Evolutionary conservation across 2,797 vertebrate species (phyloP).

Genomic region (Karalla daura): DNA sequence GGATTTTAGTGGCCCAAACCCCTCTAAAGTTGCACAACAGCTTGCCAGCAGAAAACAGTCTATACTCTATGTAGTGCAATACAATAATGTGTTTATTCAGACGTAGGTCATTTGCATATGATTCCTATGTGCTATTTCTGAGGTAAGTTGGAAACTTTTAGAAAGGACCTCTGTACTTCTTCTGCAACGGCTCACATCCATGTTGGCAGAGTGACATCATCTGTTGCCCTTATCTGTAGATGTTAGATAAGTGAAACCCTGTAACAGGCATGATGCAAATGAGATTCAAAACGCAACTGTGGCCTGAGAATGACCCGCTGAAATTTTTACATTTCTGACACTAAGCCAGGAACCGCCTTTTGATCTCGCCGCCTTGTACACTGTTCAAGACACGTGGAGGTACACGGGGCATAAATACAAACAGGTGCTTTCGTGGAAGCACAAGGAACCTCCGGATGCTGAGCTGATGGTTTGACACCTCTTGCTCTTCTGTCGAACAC

Average conservation of each 20-base stretch:
- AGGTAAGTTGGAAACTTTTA: neutral
- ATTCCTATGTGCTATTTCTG: neutral
- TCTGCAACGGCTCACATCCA: neutral
- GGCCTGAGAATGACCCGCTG: neutral
- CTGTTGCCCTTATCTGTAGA: constrained; percentile 34
- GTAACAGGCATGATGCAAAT: constrained; percentile 55
- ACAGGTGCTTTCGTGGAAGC: too few species aligned
- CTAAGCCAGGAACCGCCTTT: neutral
- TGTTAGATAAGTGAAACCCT: constrained; percentile 47
- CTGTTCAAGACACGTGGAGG: too few species aligned
- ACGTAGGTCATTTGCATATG: too few species aligned
- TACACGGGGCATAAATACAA: too few species aligned
- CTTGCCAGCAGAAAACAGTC: too few species aligned
- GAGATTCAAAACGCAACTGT: constrained; percentile 53
- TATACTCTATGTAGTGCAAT: too few species aligned
- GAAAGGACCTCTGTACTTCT: neutral
- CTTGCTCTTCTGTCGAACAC: too few species aligned
- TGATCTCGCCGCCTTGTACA: too few species aligned
- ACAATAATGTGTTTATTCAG: too few species aligned
- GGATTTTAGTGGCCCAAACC: too few species aligned
- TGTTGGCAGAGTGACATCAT: neutral
- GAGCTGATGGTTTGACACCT: neutral
- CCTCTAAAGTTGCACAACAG: too few species aligned
- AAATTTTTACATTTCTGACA: neutral
- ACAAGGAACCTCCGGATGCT: constrained; percentile 5